Conservation (phyloP, 2,797 vertebrate species). For the Alfaro cultratus region DNA sequence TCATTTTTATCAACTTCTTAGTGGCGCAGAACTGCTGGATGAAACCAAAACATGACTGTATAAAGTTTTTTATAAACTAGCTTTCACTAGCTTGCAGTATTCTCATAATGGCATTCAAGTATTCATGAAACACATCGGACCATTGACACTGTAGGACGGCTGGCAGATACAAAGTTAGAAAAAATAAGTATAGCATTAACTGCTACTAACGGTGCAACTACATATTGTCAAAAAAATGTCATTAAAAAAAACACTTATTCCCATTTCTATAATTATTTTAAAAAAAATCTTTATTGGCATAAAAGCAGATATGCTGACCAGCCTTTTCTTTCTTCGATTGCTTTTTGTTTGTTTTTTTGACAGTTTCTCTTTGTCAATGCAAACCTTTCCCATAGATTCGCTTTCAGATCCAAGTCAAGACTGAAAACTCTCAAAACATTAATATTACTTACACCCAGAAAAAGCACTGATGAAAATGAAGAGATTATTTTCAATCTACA, state of each 20-base stretch:
- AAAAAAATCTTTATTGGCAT: neutral
- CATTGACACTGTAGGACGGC: neutral
- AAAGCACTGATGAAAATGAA: neutral
- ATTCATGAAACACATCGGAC: neutral
- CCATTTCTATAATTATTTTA: neutral
- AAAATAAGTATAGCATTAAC: neutral
- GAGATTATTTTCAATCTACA: neutral
- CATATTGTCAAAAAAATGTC: neutral
- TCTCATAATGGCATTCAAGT: neutral
- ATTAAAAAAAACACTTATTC: neutral
- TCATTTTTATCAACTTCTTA: neutral
- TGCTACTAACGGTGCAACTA: neutral
- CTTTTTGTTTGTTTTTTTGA: too few species aligned
- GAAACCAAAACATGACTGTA: neutral
- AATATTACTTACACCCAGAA: neutral
- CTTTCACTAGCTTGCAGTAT: neutral
- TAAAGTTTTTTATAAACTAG: too few species aligned
- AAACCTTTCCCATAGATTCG: too few species aligned
- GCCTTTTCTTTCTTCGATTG: neutral
- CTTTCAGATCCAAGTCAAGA: neutral
- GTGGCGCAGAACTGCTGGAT: neutral
- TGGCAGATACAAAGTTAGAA: neutral
- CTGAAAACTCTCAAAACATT: neutral
- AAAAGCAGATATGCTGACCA: neutral
- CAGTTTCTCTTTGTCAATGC: too few species aligned